Conservation (phyloP, 2,113 vertebrate species). For the Erpornis zantholeuca region DNA sequence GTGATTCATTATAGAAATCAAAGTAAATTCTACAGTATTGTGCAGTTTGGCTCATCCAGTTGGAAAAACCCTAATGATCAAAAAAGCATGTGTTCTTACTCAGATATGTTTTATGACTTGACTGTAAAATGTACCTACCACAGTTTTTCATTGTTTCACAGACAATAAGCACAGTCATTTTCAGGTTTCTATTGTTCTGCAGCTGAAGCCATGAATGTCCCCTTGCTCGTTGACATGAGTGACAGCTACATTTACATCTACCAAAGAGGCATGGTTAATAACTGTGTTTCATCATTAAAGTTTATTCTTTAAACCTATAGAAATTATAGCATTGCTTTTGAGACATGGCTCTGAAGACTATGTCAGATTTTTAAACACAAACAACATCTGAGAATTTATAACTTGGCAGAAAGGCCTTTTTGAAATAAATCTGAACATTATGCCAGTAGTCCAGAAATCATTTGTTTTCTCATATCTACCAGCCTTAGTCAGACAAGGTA, state of each 20-base stretch:
- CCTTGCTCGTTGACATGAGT: background rate
- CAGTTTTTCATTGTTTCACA: constrained; percentile 71
- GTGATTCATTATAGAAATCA: constrained; percentile 72
- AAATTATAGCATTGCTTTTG: background rate
- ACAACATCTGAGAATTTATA: constrained; percentile 43
- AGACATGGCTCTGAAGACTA: background rate
- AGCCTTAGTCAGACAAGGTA: background rate
- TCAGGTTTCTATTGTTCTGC: constrained; percentile 57
- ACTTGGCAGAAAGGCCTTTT: constrained; percentile 32
- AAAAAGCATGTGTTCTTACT: constrained; percentile 78
- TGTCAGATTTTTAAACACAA: constrained; percentile 12
- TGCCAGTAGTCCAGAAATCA: background rate
- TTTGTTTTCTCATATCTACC: background rate
- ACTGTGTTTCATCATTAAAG: background rate
- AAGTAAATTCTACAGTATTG: constrained; percentile 61
- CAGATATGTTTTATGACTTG: constrained; percentile 75
- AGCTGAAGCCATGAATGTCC: constrained; percentile 43
- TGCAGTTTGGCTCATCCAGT: constrained; percentile 69
- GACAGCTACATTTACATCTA: background rate
- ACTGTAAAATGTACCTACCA: constrained; percentile 78
- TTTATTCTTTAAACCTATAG: background rate
- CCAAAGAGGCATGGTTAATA: background rate
- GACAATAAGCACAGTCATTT: constrained; percentile 57
- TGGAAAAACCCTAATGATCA: constrained; percentile 75
- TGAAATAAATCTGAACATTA: background rate